Evolutionary conservation across 2,888 invertebrate genomes (phyloP), one percentile per base, ranked within the genome.

Genomic region (Meghimatium bilineatum): DNA sequence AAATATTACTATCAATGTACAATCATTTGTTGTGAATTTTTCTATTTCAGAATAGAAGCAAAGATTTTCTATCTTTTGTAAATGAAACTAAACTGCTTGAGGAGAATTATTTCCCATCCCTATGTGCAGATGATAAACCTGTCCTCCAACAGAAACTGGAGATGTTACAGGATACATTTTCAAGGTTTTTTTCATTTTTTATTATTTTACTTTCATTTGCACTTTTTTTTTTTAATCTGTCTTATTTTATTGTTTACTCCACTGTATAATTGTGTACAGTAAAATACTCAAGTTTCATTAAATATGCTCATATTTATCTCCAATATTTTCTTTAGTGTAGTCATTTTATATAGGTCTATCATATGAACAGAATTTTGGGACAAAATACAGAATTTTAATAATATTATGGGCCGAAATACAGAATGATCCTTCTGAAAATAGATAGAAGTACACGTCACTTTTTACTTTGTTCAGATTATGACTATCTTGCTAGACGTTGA

Each of bases 81-180:
- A 83, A 95, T 78, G 96, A 96, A 91, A 96, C 97, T 56, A 95
- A 95, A 79, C 96, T 97, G 88, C 96, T 96, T 93, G 96, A 96
- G 29, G 96, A 96, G 93, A 96, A 96, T 34, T 96, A 97, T 77
- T 94, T 96, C 88, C 96, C 97, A 72, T 96, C 96, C 0, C 94
- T 98, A 34, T 96, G 96, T 88, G 97, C 97, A 92, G 96, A 97
- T 0, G 98, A 98, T 90, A 96, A 97, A 91, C 94, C 97, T 38
- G 96, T 96, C 87, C 94, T 98, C 0, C 66, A 66, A 66, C 10
- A 66, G 32, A 66, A 66, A 17, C 66, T 66, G 32, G 32, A 32
- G 32, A 66, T 32, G 66, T 32, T 66, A 96, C 96, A 88, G 97
- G 97, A 92, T 96, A 96, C 90, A 94, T 97, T 60, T 66, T 32